phyloP scores from a whole-genome alignment of 1,140 invertebrate genomes.

The Drosophila pandora region DNA sequence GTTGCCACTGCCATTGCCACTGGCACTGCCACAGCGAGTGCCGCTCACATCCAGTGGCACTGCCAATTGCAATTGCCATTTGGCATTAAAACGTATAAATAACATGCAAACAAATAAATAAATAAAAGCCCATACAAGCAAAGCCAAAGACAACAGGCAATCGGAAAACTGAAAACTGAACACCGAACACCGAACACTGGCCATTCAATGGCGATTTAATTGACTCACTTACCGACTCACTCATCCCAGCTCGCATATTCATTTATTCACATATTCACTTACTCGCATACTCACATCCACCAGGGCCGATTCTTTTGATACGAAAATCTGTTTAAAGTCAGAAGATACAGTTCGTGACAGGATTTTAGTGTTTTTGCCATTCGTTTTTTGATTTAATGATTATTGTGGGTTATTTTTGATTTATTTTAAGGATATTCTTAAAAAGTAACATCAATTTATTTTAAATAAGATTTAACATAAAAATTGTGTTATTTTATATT shows the following conservation, averaged over 20 bases:
- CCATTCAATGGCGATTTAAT: constrained; percentile 63
- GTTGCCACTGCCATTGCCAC: constrained; percentile 21
- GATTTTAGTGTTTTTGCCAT: neutral
- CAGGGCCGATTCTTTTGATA: constrained; percentile 7
- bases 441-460: no score
- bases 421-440: neutral
- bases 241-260: constrained; percentile 4
- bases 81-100: constrained; percentile 74
- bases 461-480: no score
- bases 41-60: neutral
- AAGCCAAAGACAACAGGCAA: constrained; percentile 55
- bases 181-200: constrained; percentile 25
- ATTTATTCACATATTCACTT: neutral
- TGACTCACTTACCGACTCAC: constrained; percentile 41
- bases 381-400: neutral
- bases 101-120: constrained; percentile 58
- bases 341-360: constrained; percentile 9
- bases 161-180: constrained; percentile 26
- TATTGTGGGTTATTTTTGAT: no score
- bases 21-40: neutral
- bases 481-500: no score
- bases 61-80: constrained; percentile 55
- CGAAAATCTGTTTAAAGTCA: constrained; percentile 18
- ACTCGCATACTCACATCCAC: neutral
- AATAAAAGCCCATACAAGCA: constrained; percentile 39